Base-by-base conservation (phyloP, 2,888 invertebrate species). In the Stegophylla sp. region DNA sequence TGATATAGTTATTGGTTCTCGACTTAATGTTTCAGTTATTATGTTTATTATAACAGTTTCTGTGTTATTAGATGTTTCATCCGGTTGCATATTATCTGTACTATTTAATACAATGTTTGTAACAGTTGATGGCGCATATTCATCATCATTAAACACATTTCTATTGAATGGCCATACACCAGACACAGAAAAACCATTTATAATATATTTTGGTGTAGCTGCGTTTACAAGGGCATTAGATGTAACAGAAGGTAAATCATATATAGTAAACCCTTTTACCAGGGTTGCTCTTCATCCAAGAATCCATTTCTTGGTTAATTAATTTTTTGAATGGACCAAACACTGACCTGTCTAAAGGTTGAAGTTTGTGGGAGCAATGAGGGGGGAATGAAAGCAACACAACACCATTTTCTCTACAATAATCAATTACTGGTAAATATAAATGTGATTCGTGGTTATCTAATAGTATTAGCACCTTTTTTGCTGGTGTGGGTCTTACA, bases 221-320 rank as follows among this genome's bases (percentile, higher is more conserved):
- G 85, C 83, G 61, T 82, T 74, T 64, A 84, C 83, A 73, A 84
- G 84, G n/a, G 85, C 83, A 43, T 71, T 77, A 28, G 51, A 79
- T 13, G 83, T 64, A 56, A 83, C 69, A 28, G 53, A 82, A 28
- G 83, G 76, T 41, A 85, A 82, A 61, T 84, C 84, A 82, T 85
- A 84, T 41, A 85, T 85, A 12, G 83, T 83, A 48, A 85, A 83
- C n/a, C 17, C 84, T 81, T 82, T 84, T 84, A 7, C 85, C 84
- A 17, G 84, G 85, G 76, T 85, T 56, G 13, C 53, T 56, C 7
- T 56, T 56, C 7, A 56, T 20, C 83, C 83, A 84, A 7, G 66
- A n/a, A 43, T 28, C 41, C 56, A 67, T 82, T 20, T 82, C 79
- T 13, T 66, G 51, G 53, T 81, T 72, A 15, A 81, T 76, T 23